Evolutionary conservation across 2,797 vertebrate species (phyloP), one percentile per base, ranked within the genome.

Genomic region (Crypturellus tataupa): DNA sequence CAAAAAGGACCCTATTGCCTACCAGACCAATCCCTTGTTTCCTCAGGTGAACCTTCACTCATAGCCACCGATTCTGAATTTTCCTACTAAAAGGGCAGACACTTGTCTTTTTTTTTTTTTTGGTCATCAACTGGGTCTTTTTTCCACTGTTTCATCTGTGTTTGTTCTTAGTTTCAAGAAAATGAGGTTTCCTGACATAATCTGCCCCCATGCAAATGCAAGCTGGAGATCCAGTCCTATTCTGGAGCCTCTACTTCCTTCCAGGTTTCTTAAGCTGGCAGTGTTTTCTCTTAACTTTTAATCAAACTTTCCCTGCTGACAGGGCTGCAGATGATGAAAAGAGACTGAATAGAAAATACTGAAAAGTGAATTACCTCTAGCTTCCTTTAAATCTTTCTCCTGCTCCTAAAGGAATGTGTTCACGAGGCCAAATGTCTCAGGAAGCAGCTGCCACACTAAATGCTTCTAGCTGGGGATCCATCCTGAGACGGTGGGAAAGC

Each of bases 401-500:
- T 49, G 47, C 46, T 69, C 95, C 89, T 91, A 84, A 49, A 96
- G 91, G 89, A 95, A 92, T 77, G 87, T 53, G 35, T 91, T 70
- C 80, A 80, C 67, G 60, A 94, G 82, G 91, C 92, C 87, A 96
- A 92, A 93, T 64, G 85, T 53, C 91, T 95, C 94, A 93, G 94
- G 94, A 96, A 97, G 87, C 95, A 96, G 94, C 95, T 96, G 94
- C 85, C 91, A 91, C 80, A 42, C 71, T 62, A 85, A 95, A 88
- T 77, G 49, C 51, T 89, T 91, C 42, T 93, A 55, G 92, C 59
- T 82, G 68, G 70, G 59, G 83, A 89, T 68, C 0, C 11, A 70
- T 84, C 67, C 82, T 81, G 91, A 60, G 73, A 40, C 0, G 47
- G 60, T 95, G 95, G 87, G 94, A 91, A 95, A 93, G 64, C 25